phyloP scores from a whole-genome alignment of 2,888 invertebrate genomes.

The Protophormia terraenovae region DNA sequence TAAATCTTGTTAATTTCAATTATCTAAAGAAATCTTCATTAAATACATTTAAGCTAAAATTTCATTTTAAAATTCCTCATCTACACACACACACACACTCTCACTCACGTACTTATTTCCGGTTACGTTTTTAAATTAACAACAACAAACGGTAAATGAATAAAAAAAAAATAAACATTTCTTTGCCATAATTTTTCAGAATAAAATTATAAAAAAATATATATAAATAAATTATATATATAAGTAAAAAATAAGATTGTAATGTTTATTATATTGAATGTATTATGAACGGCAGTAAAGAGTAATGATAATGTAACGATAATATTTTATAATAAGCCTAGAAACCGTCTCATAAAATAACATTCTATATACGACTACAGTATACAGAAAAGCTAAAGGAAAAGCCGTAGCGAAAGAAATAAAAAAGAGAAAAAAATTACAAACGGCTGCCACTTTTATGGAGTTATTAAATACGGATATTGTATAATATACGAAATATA shows the following conservation, averaged over 20 bases:
- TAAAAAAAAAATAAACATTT: background rate
- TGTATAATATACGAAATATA: conserved; percentile 19
- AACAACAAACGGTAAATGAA: background rate
- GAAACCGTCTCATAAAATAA: conserved; percentile 34
- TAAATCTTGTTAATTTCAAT: background rate
- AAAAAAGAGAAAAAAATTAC: conserved; percentile 8
- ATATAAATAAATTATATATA: background rate
- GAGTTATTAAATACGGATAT: conserved; percentile 54
- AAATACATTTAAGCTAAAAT: conserved; percentile 3
- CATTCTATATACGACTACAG: background rate
- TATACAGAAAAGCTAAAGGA: background rate
- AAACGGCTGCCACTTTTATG: conserved; percentile 20
- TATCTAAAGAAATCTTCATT: background rate
- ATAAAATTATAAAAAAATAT: background rate
- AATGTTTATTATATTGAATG: conserved; percentile 34
- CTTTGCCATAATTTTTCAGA: background rate
- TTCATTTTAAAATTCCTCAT: background rate
- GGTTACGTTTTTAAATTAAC: background rate
- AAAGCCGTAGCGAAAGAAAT: background rate
- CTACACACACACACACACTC: background rate
- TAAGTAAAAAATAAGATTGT: conserved; percentile 7
- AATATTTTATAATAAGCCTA: conserved; percentile 55
- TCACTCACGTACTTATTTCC: background rate
- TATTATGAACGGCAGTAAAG: conserved; percentile 42
- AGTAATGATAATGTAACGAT: conserved; percentile 56